Evolutionary conservation across 2,113 vertebrate genomes (phyloP).

Genomic region (Osmerus mordax): DNA sequence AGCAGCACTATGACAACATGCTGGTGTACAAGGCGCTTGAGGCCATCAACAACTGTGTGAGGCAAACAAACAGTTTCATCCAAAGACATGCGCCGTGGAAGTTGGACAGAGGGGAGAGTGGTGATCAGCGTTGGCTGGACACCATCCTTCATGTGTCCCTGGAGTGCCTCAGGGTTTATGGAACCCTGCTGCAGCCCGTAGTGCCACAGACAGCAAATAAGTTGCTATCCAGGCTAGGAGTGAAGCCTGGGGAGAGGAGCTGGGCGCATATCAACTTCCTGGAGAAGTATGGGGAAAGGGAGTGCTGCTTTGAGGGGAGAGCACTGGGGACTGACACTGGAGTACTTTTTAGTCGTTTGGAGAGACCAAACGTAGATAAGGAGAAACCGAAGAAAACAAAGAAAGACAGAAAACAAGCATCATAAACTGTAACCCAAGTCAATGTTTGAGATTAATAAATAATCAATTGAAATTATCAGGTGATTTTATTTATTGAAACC

Average conservation of each 20-base stretch:
- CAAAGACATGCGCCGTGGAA: conserved; percentile 92
- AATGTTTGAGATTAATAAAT: conserved; percentile 10
- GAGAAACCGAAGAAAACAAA: conserved; percentile 48
- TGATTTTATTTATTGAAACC: not conserved
- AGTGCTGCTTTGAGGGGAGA: conserved; percentile 83
- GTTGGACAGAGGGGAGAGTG: conserved; percentile 57
- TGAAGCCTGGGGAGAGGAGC: conserved; percentile 69
- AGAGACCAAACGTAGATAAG: conserved; percentile 42
- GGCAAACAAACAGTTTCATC: conserved; percentile 85
- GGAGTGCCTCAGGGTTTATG: conserved; percentile 87
- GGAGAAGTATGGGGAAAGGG: conserved; percentile 55
- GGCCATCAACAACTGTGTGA: conserved; percentile 76
- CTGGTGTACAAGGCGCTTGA: conserved; percentile 90
- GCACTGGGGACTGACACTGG: conserved; percentile 79
- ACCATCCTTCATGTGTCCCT: conserved; percentile 84
- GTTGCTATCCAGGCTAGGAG: conserved; percentile 81
- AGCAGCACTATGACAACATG: conserved; percentile 73
- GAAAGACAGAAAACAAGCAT: conserved; percentile 29
- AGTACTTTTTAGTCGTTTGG: conserved; percentile 82
- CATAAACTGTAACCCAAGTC: not conserved
- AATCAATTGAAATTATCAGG: not conserved
- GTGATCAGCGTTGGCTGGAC: conserved; percentile 78
- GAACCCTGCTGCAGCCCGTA: conserved; percentile 84
- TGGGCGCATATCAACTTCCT: conserved; percentile 75
- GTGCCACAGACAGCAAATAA: conserved; percentile 77